Evolutionary conservation across 2,113 vertebrate genomes (phyloP).

Genomic region (Empidonax alnorum): DNA sequence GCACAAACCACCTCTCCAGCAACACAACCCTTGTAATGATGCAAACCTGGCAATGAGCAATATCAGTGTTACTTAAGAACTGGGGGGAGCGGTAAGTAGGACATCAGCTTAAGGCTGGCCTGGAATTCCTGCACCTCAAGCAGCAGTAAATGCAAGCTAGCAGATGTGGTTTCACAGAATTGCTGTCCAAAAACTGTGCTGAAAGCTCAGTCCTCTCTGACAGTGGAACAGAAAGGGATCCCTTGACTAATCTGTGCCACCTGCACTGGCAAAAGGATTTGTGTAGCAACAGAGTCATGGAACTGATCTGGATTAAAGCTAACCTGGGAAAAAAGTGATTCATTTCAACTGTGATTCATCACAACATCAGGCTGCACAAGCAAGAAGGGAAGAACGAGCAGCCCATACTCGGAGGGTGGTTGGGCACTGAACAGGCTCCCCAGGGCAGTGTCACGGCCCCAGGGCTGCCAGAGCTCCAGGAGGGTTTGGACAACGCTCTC

Average conservation of each 20-base stretch:
- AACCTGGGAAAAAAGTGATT: not conserved
- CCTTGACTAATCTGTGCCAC: not conserved
- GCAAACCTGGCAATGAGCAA: accelerated
- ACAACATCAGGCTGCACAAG: not conserved
- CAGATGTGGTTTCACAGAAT: not conserved
- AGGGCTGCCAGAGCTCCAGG: not conserved
- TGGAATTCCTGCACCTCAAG: not conserved
- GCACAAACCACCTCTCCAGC: not conserved
- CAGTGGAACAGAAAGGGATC: not conserved
- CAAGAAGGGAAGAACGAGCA: accelerated
- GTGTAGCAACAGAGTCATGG: not conserved
- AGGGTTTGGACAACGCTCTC: not conserved
- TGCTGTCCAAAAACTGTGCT: not conserved
- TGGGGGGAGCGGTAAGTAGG: not conserved
- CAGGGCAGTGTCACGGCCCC: not conserved
- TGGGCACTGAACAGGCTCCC: not conserved
- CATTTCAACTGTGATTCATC: not conserved
- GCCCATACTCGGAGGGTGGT: not conserved
- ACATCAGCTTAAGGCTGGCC: not conserved
- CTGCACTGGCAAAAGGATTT: not conserved
- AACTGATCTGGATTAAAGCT: not conserved
- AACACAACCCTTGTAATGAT: not conserved
- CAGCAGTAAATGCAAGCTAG: not conserved
- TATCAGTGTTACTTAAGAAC: not conserved
- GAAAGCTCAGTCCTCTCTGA: not conserved